These are phyloP conservation scores for Myotis davidii DNA, from an alignment of 2,113 vertebrate species.

Conservation along the genomic window DNA sequence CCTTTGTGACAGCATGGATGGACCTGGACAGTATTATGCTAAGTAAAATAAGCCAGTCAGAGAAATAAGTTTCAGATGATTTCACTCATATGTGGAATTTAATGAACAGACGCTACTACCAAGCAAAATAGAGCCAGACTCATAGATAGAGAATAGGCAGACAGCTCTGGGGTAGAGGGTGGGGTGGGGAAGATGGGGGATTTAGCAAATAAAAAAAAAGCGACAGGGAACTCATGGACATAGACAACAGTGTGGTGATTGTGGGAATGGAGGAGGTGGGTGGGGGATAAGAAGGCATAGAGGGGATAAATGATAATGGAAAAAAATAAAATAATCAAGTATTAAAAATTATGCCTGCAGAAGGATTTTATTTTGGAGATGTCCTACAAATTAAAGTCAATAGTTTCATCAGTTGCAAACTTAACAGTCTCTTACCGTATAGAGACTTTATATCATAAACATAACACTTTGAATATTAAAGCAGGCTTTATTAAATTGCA, in stretches of 20 bases:
- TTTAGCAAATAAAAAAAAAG: not conserved
- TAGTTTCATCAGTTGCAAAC: not conserved
- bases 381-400: not conserved
- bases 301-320: not conserved
- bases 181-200: not conserved
- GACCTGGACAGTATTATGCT: not conserved
- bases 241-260: not conserved
- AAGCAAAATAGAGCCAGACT: not conserved
- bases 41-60: not conserved
- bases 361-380: slow-evolving; percentile 35
- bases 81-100: not conserved
- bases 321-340: not conserved
- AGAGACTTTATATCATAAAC: slow-evolving; percentile 7
- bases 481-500: slow-evolving; percentile 8
- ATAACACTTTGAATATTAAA: not conserved
- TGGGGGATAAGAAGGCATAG: not conserved
- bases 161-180: not conserved
- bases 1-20: not conserved
- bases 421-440: not conserved
- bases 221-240: not conserved
- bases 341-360: not conserved
- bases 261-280: not conserved
- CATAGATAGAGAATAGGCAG: not conserved
- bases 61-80: not conserved
- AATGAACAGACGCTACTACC: not conserved